Evolutionary conservation across 1,140 invertebrate genomes (phyloP).

Genomic region (Camponotus pennsylvanicus): DNA sequence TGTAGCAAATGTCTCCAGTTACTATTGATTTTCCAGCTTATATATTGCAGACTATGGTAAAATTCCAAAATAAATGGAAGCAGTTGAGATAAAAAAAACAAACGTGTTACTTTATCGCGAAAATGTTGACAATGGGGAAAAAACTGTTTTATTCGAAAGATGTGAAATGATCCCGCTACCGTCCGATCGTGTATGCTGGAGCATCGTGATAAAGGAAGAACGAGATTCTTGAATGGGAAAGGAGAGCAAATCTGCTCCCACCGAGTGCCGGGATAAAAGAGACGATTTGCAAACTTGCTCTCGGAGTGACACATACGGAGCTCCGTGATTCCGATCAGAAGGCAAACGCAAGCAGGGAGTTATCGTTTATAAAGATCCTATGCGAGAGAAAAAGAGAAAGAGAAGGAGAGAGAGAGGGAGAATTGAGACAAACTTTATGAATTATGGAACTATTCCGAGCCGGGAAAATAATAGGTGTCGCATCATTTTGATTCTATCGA

Average conservation of each 20-base stretch:
- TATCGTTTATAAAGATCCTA: slow-evolving; percentile 63
- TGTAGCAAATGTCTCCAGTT: background rate
- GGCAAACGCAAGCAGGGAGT: slow-evolving; percentile 63
- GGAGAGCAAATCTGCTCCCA: slow-evolving; percentile 70
- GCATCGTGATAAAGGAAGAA: slow-evolving; percentile 32
- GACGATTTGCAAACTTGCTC: slow-evolving; percentile 73
- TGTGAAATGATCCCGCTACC: slow-evolving; percentile 70
- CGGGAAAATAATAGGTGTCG: slow-evolving; percentile 45
- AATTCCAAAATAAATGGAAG: slow-evolving; percentile 53
- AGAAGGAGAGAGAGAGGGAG: background rate
- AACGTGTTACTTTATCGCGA: slow-evolving; percentile 48
- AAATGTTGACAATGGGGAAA: slow-evolving; percentile 35
- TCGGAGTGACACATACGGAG: slow-evolving; percentile 33
- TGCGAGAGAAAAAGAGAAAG: slow-evolving; percentile 11
- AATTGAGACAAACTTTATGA: slow-evolving; percentile 53
- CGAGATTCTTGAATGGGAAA: slow-evolving; percentile 55
- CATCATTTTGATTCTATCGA: slow-evolving; percentile 25
- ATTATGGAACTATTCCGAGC: slow-evolving; percentile 57
- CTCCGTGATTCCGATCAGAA: slow-evolving; percentile 24
- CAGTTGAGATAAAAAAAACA: slow-evolving; percentile 23
- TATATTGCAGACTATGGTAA: slow-evolving; percentile 23
- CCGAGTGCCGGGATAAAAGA: slow-evolving; percentile 69
- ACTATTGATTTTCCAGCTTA: slow-evolving; percentile 25
- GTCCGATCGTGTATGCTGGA: slow-evolving; percentile 63
- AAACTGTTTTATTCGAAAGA: slow-evolving; percentile 60